These are phyloP conservation scores for Montifringilla adamsi DNA, from an alignment of 2,113 vertebrate species.

Conservation along the genomic window DNA sequence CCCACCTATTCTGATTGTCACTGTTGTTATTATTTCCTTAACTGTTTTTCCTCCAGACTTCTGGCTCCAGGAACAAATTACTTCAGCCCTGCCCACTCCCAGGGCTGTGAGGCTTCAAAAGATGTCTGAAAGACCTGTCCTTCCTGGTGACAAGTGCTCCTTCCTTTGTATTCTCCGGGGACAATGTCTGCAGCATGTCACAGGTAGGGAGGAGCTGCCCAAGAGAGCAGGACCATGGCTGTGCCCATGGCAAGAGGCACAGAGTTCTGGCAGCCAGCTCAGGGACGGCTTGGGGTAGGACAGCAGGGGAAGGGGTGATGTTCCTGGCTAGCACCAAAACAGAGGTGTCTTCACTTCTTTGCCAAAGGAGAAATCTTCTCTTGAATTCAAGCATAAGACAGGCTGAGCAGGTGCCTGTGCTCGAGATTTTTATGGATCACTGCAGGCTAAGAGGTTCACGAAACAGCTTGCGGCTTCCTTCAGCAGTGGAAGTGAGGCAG, in stretches of 20 bases:
- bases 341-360: not conserved
- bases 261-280: not conserved
- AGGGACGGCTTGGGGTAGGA: rapidly evolving
- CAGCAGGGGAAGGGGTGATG: not conserved
- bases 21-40: conserved; percentile 4
- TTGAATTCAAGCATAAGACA: not conserved
- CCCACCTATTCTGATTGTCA: conserved; percentile 2
- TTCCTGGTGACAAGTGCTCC: not conserved
- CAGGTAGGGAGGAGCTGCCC: not conserved
- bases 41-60: conserved; percentile 10
- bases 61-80: not conserved
- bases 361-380: not conserved
- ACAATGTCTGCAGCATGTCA: rapidly evolving
- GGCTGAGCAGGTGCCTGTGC: not conserved
- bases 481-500: not conserved
- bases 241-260: not conserved
- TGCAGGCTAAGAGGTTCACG: not conserved
- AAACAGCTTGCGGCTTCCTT: not conserved
- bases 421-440: not conserved
- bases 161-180: not conserved
- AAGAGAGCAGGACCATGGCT: not conserved
- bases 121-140: not conserved
- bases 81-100: not conserved
- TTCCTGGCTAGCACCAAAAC: not conserved
- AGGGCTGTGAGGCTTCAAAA: not conserved